These are phyloP conservation scores for Gobio gobio DNA, from an alignment of 2,113 vertebrate species.

Conservation along the genomic window DNA sequence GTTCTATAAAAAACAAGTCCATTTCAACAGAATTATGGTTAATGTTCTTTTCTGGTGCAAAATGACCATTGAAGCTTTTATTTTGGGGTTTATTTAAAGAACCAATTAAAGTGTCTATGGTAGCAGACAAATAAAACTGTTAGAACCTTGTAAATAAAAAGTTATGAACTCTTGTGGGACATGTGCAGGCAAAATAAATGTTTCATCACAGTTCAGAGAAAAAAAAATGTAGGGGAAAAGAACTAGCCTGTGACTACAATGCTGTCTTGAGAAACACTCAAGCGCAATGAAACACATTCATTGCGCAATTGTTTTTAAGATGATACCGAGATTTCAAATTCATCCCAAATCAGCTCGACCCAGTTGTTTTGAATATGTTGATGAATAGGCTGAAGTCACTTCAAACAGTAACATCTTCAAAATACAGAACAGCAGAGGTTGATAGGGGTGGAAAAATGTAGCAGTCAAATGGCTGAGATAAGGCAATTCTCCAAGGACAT, in stretches of 20 bases:
- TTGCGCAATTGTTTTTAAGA: conserved; percentile 12
- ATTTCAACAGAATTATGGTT: neutral
- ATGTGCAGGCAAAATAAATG: neutral
- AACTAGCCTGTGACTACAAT: neutral
- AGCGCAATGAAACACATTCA: too few relatives aligned
- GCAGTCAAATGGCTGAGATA: neutral
- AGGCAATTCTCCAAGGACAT: conserved; percentile 36
- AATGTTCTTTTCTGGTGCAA: neutral
- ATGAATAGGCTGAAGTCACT: conserved; percentile 1
- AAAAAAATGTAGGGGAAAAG: neutral
- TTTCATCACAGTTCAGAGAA: conserved; percentile 1
- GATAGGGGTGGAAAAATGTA: neutral
- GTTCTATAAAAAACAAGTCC: neutral
- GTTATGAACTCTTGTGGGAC: conserved; percentile 29
- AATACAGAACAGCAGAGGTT: conserved; percentile 26
- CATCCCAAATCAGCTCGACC: neutral
- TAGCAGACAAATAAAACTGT: conserved; percentile 58
- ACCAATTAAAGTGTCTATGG: conserved; percentile 36
- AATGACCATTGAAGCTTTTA: neutral
- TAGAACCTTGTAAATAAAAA: conserved; percentile 53
- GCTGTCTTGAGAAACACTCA: neutral
- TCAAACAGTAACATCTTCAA: conserved; percentile 30
- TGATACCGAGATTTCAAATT: conserved; percentile 13
- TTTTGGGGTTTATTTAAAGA: conserved; percentile 31
- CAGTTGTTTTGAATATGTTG: conserved; percentile 26